Evolutionary conservation across 2,113 vertebrate species (phyloP), one percentile per base, ranked within the genome.

Genomic region (Taxidea taxus): DNA sequence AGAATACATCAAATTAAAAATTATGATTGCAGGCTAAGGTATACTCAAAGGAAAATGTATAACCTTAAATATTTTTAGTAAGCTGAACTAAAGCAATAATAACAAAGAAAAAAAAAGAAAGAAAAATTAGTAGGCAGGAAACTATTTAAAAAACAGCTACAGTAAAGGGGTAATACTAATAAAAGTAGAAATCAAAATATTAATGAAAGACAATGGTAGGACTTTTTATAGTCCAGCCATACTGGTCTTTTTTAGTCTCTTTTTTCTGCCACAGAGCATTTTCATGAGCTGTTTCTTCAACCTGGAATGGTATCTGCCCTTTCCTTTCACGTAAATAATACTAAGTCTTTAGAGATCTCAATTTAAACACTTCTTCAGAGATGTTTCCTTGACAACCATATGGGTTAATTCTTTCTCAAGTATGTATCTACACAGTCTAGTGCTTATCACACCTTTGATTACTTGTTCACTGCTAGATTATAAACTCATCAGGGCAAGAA

Each of bases 71-170:
- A 62, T 75, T 96, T 95, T 91, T 54, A 60, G 23, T 68, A 81
- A 92, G 86, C 42, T 60, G 37, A 97, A 83, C 66, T 60, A 91
- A 81, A 97, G 27, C 60, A 39, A 64, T 74, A 86, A 58, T 42
- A 74, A 89, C 44, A 90, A 85, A 54, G 51, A 54, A 54, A 51
- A 51, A 51, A 51, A 51, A 89, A 14, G 20, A 94, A 68, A 75
- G 37, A 68, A 97, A 95, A 90, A 75, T 31, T 77, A 68, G 42
- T 25, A 86, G 12, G 51, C 42, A 42, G 9, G 49, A 68, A 90
- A 23, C 29, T 77, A 34, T 82, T 54, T 78, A 34, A 60, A 27
- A 29, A 72, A 95, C 27, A 75, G 44, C 21, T 62, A 78, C 23
- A 47, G 34, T 56, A 42, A 62, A 56, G 10, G 3, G 92, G n/a